A percentile compares a stretch with the other conserved stretches of the same genome.
Conservation (phyloP, 2,113 vertebrate species). For the Ammodytes marinus region DNA sequence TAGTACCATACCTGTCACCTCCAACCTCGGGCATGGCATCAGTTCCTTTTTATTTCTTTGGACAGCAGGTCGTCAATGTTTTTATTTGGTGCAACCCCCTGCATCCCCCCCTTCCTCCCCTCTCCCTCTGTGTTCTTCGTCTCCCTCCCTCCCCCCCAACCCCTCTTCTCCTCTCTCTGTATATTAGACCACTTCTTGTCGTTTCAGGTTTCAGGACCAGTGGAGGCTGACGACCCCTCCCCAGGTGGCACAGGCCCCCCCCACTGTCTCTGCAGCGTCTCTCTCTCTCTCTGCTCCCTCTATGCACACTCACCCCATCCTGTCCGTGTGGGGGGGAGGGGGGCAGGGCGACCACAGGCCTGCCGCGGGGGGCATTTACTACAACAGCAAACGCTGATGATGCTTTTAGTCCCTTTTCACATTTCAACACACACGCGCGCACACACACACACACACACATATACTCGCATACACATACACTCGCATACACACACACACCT, state of each 20-base stretch:
- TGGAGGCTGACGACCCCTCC: slow-evolving; percentile 89
- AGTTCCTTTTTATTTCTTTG: slow-evolving; percentile 36
- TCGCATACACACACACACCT: slow-evolving; percentile 46
- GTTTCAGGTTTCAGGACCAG: slow-evolving; percentile 91
- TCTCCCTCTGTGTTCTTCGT: slow-evolving; percentile 50
- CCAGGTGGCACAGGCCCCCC: slow-evolving; percentile 87
- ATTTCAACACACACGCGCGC: slow-evolving; percentile 26
- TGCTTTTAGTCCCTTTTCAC: slow-evolving; percentile 68
- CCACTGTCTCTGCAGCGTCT: slow-evolving; percentile 87
- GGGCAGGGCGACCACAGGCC: slow-evolving; percentile 87
- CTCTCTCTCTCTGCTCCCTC: slow-evolving; percentile 88
- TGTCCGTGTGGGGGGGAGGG: slow-evolving; percentile 87
- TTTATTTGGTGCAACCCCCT: slow-evolving; percentile 49
- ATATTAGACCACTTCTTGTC: slow-evolving; percentile 91
- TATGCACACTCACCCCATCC: slow-evolving; percentile 89
- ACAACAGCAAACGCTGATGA: slow-evolving; percentile 88
- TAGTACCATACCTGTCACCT: slow-evolving; percentile 6
- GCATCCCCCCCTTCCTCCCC: background rate
- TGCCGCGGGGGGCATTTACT: slow-evolving; percentile 85
- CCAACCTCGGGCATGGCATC: slow-evolving; percentile 58
- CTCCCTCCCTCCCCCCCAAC: slow-evolving; percentile 47
- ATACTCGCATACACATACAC: slow-evolving; percentile 24
- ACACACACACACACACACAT: slow-evolving; percentile 13
- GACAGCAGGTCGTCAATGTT: slow-evolving; percentile 35
- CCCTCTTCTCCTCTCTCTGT: slow-evolving; percentile 79